Evolutionary conservation across 2,113 vertebrate genomes (phyloP).

Genomic region (Verasper variegatus): DNA sequence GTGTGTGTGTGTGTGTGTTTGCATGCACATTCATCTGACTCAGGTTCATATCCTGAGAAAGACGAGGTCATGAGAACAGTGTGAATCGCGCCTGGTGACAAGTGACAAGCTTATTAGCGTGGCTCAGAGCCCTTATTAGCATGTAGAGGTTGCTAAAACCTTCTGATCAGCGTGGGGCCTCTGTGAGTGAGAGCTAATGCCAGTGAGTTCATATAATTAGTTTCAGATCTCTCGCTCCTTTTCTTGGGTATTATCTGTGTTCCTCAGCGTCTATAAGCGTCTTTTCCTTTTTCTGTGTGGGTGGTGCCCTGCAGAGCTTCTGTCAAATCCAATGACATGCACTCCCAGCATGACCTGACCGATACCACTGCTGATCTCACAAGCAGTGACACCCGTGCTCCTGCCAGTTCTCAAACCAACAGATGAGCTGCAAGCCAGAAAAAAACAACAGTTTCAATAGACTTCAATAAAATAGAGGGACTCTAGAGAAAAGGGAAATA

Average conservation of each 20-base stretch:
- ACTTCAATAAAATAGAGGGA: not conserved
- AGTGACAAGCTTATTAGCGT: not conserved
- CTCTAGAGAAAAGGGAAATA: not conserved
- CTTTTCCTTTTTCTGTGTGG: conserved; percentile 40
- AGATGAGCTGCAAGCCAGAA: not conserved
- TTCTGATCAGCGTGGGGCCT: conserved; percentile 6
- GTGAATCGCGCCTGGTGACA: conserved; percentile 22
- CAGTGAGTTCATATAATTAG: conserved; percentile 20
- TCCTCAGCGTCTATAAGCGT: conserved; percentile 13
- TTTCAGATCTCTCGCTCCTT: conserved; percentile 27
- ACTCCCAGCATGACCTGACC: conserved; percentile 42
- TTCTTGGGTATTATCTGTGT: conserved; percentile 36
- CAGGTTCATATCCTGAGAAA: conserved; percentile 61
- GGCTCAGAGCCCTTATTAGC: conserved; percentile 15
- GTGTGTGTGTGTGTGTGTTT: conserved; percentile 23
- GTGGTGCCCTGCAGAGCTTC: conserved; percentile 45
- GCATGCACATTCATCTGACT: conserved; percentile 38
- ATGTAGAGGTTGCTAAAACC: not conserved
- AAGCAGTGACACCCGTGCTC: conserved; percentile 18
- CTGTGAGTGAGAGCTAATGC: not conserved
- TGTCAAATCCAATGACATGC: conserved; percentile 55
- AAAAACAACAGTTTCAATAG: not conserved
- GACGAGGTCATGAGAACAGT: conserved; percentile 68
- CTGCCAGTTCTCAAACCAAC: not conserved
- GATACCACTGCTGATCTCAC: conserved; percentile 39